Conservation (phyloP, 1,140 invertebrate species). For the Brevipalpus yothersi region DNA sequence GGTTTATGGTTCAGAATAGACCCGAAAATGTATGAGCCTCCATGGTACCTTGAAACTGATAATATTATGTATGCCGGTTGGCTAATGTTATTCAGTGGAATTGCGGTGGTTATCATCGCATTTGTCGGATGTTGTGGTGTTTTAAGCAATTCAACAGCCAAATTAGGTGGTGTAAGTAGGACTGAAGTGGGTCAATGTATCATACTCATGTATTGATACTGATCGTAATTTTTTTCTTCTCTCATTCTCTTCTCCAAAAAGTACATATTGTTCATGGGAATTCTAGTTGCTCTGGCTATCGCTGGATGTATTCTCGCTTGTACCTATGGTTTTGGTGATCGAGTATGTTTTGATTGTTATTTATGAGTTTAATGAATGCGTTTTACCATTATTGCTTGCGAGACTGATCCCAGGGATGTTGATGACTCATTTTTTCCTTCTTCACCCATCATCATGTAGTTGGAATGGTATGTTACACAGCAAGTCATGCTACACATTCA, state of each 20-base stretch:
- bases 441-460: background rate
- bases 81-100: slow-evolving; percentile 9
- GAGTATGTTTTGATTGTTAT: background rate
- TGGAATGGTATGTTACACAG: slow-evolving; percentile 8
- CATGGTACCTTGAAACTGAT: slow-evolving; percentile 6
- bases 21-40: slow-evolving; percentile 10
- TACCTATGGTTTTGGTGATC: slow-evolving; percentile 4
- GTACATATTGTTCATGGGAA: slow-evolving; percentile 1
- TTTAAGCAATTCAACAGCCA: background rate
- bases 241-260: background rate
- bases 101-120: slow-evolving; percentile 2
- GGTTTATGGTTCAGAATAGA: slow-evolving; percentile 10
- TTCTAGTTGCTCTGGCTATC: background rate
- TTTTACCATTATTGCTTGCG: too few species aligned
- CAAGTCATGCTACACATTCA: slow-evolving; percentile 7
- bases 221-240: background rate
- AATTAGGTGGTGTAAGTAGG: background rate
- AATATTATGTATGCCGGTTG: slow-evolving; percentile 7
- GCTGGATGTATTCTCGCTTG: slow-evolving; percentile 1
- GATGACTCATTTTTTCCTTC: background rate
- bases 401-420: background rate
- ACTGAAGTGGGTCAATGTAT: too few species aligned
- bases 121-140: slow-evolving; percentile 4
- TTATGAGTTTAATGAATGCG: background rate
- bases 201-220: too few species aligned